Conservation (phyloP, 1,140 invertebrate genomes). For the Bombus pyrosoma region DNA sequence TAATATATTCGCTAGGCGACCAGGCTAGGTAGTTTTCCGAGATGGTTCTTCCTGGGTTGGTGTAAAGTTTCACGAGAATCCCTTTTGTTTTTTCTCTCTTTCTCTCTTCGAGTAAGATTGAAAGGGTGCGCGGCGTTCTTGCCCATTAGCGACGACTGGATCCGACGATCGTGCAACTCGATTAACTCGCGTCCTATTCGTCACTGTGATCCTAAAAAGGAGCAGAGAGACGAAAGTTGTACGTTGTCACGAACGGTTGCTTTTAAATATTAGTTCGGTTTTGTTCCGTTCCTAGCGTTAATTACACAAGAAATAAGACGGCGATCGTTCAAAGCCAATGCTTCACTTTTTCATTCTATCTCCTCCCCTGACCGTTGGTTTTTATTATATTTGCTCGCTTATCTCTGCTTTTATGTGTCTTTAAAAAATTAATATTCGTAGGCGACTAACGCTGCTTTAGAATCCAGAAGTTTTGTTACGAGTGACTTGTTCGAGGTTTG, state of each 20-base stretch:
- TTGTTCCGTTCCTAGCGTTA: neutral
- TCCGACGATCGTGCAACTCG: neutral
- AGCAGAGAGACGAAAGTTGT: neutral
- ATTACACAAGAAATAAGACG: constrained; percentile 11
- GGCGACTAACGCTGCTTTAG: neutral
- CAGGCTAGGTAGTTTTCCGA: constrained; percentile 19
- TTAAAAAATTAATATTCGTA: neutral
- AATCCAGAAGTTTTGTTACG: neutral
- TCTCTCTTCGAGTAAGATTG: constrained; percentile 70
- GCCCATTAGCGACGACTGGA: constrained; percentile 30
- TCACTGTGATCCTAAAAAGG: neutral
- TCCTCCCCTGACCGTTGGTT: neutral
- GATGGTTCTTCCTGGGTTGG: constrained; percentile 56
- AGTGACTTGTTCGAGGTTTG: neutral
- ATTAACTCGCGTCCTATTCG: constrained; percentile 4
- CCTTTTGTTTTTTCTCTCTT: constrained; percentile 18
- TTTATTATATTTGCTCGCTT: neutral
- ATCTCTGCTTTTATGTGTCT: neutral
- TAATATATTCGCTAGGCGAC: constrained; percentile 57
- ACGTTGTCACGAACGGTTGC: neutral
- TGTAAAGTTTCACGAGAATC: constrained; percentile 40
- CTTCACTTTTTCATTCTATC: neutral
- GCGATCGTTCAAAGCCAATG: neutral
- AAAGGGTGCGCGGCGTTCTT: constrained; percentile 71
- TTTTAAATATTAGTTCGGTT: neutral